Evolutionary conservation across 2,888 invertebrate species (phyloP), one percentile per base, ranked within the genome.

Genomic region (Deladenus siricidicola): DNA sequence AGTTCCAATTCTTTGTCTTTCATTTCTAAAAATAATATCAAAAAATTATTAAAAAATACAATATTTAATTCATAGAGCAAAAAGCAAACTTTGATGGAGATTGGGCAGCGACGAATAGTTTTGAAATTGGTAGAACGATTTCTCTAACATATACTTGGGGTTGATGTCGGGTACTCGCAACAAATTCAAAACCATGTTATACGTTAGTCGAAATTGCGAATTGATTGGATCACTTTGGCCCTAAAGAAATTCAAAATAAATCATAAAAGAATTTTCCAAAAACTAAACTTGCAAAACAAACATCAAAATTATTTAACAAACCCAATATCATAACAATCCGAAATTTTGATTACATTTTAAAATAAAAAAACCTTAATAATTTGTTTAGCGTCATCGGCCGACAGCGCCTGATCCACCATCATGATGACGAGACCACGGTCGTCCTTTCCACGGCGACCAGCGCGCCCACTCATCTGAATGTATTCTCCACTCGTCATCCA

Each of bases 401-500:
- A 82, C 67, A 98, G 89, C 81, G 91, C 90, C 81, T 96, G 91
- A 80, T 98, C 96, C 21, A 98, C 88, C 92, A 98, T 98, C 48
- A 98, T 84, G 70, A 99, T 96, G 6, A 98, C 96, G 60, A 96
- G 92, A 67, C 89, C 83, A 78, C 90, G 89, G 80, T 94, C 93
- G 80, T 98, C 98, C 50, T 94, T 83, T 60, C 98, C 96, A 80
- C 98, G 86, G 58, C 98, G 86, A 1, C 98, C 99, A 0, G 98
- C 98, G 67, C 99, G 85, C 0, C 99, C 98, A 14, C 94, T 91
- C 98, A 99, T 98, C 82, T 99, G 98, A 70, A 99, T 96, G 79
- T 98, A 99, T 82, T 99, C 98, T 6, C 98, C 98, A 60, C 91
- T 84, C 85, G 70, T 72, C 54, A 78, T 68, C 67, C 69, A 77